Evolutionary conservation across 23 tunicate species (phyloP), one percentile per base, ranked within the genome.

Genomic region (Trididemnum miniatum): DNA sequence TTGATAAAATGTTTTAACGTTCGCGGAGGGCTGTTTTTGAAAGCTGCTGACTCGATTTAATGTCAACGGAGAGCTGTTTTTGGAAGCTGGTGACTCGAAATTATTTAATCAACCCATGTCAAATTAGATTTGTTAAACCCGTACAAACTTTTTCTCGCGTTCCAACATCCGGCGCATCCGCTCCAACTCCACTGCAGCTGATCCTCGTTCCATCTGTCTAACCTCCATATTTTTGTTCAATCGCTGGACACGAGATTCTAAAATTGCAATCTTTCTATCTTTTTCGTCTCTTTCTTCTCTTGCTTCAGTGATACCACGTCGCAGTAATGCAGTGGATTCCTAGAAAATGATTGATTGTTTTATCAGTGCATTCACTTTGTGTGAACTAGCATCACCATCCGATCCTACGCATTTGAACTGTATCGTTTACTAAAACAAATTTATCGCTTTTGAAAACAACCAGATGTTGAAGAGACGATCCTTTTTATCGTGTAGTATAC

Each of bases 221-320:
- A 29, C 51, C 34, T 85, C 95, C 65, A 89, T 67, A 31, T 64
- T 89, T 52, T 89, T 89, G 76, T 89, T 89, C 33, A 79, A 20
- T 32, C 95, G 29, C 39, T 89, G 89, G 34, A 89, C 36, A 18
- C 82, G 49, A 5, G 95, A 72, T 40, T 89, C 89, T 22, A 89
- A 77, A 25, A 89, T 80, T 7, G 95, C 81, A n/a, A 89, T 89
- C 57, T 71, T 84, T 33, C 95, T 40, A 39, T 84, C 95, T 62
- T 89, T 89, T 35, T 89, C 95, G 67, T 89, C 95, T 44, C 95
- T 71, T 36, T 89, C 95, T 62, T 84, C 86, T 35, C 95, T 71
- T 7, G 88, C 95, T 44, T 89, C 95, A 7, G 87, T 87, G 2
- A 89, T 72, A 0, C 95, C 95, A 0, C 86, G 57, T 72, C 78